Percentiles rank a stretch among this genome's conserved stretches.
Conservation (phyloP, 2,113 vertebrate genomes). For the Anoplopoma fimbria region DNA sequence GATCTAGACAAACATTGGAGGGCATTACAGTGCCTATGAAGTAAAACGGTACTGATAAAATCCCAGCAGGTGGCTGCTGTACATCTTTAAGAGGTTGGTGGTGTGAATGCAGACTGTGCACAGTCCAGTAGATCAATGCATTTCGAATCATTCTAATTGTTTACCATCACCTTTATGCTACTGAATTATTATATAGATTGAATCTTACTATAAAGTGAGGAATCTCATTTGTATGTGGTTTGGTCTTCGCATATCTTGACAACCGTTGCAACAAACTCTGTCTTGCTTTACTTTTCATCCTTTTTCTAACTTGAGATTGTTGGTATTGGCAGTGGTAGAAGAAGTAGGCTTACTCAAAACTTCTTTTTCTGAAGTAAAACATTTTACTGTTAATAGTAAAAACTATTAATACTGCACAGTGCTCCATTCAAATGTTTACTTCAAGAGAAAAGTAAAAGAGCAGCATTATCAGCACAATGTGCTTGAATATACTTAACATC, state of each 20-base stretch:
- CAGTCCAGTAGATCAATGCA: not conserved
- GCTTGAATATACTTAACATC: too few relatives aligned
- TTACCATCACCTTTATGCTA: not conserved
- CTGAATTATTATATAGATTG: not conserved
- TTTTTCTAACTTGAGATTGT: too few relatives aligned
- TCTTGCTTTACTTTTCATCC: not conserved
- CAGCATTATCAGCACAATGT: too few relatives aligned
- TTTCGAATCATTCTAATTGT: not conserved
- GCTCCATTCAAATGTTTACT: too few relatives aligned
- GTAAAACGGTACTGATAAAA: slow-evolving; percentile 10
- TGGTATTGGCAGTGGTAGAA: too few relatives aligned
- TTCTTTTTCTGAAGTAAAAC: too few relatives aligned
- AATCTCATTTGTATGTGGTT: not conserved
- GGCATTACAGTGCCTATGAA: not conserved
- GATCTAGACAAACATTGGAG: slow-evolving; percentile 1
- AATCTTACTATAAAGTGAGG: not conserved
- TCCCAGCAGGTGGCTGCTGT: not conserved
- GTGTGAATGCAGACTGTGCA: slow-evolving; percentile 7
- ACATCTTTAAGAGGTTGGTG: not conserved
- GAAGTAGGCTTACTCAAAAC: too few relatives aligned
- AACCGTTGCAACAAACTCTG: too few relatives aligned
- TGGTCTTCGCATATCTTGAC: not conserved
- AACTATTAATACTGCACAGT: too few relatives aligned
- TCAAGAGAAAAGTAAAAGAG: too few relatives aligned
- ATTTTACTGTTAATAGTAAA: too few relatives aligned